Evolutionary conservation across 2,113 vertebrate species (phyloP).

Genomic region (Pollachius pollachius): DNA sequence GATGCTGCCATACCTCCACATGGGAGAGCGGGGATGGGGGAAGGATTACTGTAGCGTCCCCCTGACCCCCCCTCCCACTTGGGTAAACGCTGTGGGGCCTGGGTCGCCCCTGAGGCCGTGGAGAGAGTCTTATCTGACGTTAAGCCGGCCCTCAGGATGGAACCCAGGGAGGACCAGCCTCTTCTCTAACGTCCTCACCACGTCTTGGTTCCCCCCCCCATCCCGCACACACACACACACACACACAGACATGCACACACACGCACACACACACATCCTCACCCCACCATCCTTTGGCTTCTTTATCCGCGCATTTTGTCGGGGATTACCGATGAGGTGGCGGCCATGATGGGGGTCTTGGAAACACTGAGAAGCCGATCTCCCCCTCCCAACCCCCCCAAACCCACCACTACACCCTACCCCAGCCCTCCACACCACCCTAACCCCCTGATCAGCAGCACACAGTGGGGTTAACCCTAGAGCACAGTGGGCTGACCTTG

Average conservation of each 20-base stretch:
- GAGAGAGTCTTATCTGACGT: constrained; percentile 46
- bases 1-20: neutral
- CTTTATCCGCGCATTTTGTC: constrained; percentile 60
- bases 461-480: constrained; percentile 57
- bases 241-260: no score
- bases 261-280: constrained; percentile 36
- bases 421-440: neutral
- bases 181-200: neutral
- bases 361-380: constrained; percentile 38
- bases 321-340: neutral
- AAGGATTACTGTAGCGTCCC: neutral
- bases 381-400: constrained; percentile 44
- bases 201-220: constrained; percentile 42
- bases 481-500: constrained; percentile 46
- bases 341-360: constrained; percentile 65
- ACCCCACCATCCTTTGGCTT: constrained; percentile 31
- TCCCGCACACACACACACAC: constrained; percentile 11
- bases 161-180: neutral
- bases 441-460: constrained; percentile 46
- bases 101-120: no score
- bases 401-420: neutral
- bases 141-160: constrained; percentile 51
- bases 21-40: neutral
- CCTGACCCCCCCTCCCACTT: neutral
- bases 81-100: no score